Evolutionary conservation across 2,797 vertebrate species (phyloP).

Genomic region (Helicolenus hilgendorfi): DNA sequence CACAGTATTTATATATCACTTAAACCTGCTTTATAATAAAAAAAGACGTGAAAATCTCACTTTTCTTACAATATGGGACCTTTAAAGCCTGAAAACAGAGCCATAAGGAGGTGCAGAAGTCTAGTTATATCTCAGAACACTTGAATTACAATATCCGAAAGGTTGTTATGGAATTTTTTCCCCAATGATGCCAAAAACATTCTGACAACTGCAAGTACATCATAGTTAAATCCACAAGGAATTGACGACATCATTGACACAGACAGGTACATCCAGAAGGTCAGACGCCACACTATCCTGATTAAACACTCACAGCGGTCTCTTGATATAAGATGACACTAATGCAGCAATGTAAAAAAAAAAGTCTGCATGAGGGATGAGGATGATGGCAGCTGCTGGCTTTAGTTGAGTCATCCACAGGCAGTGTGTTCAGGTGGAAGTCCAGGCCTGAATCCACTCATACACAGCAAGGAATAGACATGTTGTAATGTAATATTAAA

Average conservation of each 20-base stretch:
- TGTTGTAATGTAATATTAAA: neutral
- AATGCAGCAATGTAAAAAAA: neutral
- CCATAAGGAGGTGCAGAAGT: too few species aligned
- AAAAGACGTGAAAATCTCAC: too few species aligned
- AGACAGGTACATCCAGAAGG: neutral
- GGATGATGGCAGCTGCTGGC: constrained; percentile 34
- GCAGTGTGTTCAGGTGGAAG: constrained; percentile 44
- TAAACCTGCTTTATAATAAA: too few species aligned
- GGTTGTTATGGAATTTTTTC: too few species aligned
- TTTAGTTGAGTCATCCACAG: constrained; percentile 82
- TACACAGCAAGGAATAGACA: neutral
- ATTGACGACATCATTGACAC: neutral
- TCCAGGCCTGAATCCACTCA: constrained; percentile 9
- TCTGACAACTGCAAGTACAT: neutral
- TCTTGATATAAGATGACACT: neutral
- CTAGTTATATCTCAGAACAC: too few species aligned
- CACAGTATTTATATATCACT: too few species aligned
- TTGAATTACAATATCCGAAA: too few species aligned
- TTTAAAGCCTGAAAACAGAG: too few species aligned
- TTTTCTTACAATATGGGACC: too few species aligned
- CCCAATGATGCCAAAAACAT: too few species aligned
- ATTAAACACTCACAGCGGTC: neutral
- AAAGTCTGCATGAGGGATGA: neutral
- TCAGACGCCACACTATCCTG: neutral
- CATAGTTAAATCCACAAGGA: neutral